These are phyloP conservation scores for Natator depressus DNA, from an alignment of 2,113 vertebrate species.

Conservation along the genomic window DNA sequence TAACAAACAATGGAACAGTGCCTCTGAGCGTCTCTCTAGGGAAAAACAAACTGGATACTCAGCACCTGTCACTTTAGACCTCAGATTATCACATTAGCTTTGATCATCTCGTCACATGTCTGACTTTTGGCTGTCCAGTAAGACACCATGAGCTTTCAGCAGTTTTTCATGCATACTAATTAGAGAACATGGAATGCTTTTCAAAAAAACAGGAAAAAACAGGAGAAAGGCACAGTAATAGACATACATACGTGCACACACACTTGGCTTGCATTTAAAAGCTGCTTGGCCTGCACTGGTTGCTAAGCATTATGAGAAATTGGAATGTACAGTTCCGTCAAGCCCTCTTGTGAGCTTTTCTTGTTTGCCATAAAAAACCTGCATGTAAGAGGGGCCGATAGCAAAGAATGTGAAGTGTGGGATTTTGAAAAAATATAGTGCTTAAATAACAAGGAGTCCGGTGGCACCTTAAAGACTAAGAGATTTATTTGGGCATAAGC, in stretches of 20 bases:
- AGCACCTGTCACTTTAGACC: neutral
- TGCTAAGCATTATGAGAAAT: constrained; percentile 72
- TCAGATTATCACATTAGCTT: neutral
- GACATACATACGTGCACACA: neutral
- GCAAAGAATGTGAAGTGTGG: neutral
- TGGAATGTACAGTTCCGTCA: constrained; percentile 62
- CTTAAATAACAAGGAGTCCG: neutral
- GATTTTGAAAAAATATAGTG: neutral
- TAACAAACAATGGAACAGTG: neutral
- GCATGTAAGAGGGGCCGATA: neutral
- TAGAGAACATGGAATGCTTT: constrained; percentile 54
- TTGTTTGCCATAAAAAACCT: constrained; percentile 20
- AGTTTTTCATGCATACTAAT: constrained; percentile 44
- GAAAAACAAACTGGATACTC: neutral
- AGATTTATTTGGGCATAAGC: too few species aligned
- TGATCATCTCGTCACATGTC: neutral
- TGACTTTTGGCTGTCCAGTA: constrained; percentile 29
- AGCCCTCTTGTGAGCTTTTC: constrained; percentile 25
- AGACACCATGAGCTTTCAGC: constrained; percentile 32
- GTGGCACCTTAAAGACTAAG: too few species aligned
- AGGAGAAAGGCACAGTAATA: constrained; percentile 21
- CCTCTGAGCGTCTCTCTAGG: neutral
- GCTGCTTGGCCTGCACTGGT: constrained; percentile 8
- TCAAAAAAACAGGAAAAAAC: neutral
- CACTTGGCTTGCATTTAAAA: neutral